Conservation (phyloP, 2,797 vertebrate genomes). For the Iguana delicatissima region DNA sequence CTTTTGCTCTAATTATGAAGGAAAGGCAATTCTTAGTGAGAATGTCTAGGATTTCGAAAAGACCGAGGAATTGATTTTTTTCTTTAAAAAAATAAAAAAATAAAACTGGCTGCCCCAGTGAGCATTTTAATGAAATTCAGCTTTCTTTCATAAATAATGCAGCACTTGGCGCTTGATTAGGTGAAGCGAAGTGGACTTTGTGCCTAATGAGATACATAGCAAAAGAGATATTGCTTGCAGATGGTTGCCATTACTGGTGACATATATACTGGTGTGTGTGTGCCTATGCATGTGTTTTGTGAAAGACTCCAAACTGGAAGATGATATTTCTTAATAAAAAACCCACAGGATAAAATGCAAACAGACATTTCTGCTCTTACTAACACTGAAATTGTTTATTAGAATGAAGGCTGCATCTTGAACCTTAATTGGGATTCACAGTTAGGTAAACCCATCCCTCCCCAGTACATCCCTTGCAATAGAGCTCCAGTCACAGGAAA, state of each 20-base stretch:
- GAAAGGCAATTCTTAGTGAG: conserved; percentile 46
- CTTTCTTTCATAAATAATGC: conserved; percentile 79
- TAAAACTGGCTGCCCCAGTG: conserved; percentile 61
- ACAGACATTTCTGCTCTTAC: neutral
- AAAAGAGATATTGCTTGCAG: conserved; percentile 64
- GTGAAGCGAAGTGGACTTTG: conserved; percentile 71
- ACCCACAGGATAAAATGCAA: neutral
- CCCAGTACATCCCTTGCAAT: neutral
- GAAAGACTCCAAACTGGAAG: conserved; percentile 36
- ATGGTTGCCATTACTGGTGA: conserved; percentile 52
- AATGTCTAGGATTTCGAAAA: conserved; percentile 61
- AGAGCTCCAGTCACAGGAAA: neutral
- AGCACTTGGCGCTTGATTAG: conserved; percentile 70
- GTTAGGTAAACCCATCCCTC: neutral
- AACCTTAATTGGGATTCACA: neutral
- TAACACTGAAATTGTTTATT: conserved; percentile 19
- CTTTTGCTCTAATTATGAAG: conserved; percentile 52
- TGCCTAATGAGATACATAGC: conserved; percentile 66
- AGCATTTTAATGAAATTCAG: conserved; percentile 73
- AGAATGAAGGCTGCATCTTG: conserved; percentile 38
- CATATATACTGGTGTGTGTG: neutral
- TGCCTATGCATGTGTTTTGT: neutral
- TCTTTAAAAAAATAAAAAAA: neutral
- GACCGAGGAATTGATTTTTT: conserved; percentile 54
- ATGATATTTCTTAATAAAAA: conserved; percentile 34